A percentile compares a stretch with the other conserved stretches of the same genome.
phyloP scores from a whole-genome alignment of 2,797 vertebrate genomes.

The Tinamus major region DNA sequence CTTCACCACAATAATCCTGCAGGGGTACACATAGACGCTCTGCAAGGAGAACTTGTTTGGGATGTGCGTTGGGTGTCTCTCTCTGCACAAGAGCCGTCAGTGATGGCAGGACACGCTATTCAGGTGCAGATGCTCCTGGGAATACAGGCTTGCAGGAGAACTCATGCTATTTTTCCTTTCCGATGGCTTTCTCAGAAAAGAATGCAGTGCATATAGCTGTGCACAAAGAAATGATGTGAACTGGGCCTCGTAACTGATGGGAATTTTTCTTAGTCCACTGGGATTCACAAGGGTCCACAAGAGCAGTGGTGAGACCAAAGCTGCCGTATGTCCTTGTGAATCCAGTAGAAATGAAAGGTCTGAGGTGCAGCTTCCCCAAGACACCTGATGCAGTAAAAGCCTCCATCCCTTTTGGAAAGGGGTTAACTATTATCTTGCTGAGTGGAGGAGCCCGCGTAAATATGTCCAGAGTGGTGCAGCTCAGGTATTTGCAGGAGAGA shows the following conservation, averaged over 20 bases:
- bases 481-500: background rate
- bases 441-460: background rate
- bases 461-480: background rate
- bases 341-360: background rate
- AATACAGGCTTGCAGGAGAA: background rate
- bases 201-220: background rate
- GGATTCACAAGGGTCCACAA: background rate
- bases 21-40: background rate
- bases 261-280: background rate
- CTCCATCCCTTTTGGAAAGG: background rate
- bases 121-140: background rate
- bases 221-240: background rate
- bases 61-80: background rate
- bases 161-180: background rate
- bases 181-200: background rate
- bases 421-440: background rate
- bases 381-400: background rate
- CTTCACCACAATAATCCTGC: background rate
- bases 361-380: background rate
- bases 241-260: background rate
- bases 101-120: background rate
- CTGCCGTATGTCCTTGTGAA: background rate
- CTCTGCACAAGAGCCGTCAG: background rate
- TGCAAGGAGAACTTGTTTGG: background rate
- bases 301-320: background rate